Conservation (phyloP, 1,140 invertebrate species). For the Zaprionus capensis region DNA sequence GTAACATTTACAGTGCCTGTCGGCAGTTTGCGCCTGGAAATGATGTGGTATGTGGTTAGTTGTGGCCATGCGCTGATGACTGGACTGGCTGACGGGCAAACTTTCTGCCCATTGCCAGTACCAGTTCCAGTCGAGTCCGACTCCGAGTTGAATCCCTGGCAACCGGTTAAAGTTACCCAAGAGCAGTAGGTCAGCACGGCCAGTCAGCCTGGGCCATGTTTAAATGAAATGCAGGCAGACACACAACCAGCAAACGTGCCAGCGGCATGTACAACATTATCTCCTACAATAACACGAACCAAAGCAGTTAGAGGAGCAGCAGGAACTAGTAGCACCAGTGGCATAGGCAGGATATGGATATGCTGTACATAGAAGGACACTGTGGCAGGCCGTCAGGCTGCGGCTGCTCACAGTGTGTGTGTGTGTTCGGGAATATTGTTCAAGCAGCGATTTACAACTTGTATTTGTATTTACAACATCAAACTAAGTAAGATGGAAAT, state of each 20-base stretch:
- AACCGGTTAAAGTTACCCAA: conserved; percentile 35
- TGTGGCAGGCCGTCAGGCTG: conserved; percentile 34
- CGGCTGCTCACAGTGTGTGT: conserved; percentile 1
- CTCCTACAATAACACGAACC: neutral
- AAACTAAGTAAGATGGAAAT: neutral
- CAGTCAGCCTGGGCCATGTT: conserved; percentile 17
- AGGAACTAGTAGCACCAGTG: conserved; percentile 4
- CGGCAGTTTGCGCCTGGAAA: conserved; percentile 71
- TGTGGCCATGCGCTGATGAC: conserved; percentile 52
- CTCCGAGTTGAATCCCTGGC: conserved; percentile 9
- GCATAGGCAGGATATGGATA: conserved; percentile 23
- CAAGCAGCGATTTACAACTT: conserved; percentile 17
- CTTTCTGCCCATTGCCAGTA: conserved; percentile 22
- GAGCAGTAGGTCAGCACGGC: conserved; percentile 30
- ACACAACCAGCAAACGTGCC: conserved; percentile 22
- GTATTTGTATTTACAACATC: conserved; percentile 6
- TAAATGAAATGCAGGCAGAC: conserved; percentile 35
- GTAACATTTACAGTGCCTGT: conserved; percentile 35
- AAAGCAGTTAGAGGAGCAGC: neutral
- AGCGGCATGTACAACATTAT: conserved; percentile 29
- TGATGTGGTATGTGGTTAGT: conserved; percentile 66
- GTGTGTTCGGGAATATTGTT: conserved; percentile 18
- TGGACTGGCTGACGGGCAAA: conserved; percentile 33
- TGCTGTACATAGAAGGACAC: conserved; percentile 28
- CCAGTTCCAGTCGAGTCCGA: neutral